Base-by-base conservation (phyloP, 2,113 vertebrate genomes). In the Gymnarchus niloticus region DNA sequence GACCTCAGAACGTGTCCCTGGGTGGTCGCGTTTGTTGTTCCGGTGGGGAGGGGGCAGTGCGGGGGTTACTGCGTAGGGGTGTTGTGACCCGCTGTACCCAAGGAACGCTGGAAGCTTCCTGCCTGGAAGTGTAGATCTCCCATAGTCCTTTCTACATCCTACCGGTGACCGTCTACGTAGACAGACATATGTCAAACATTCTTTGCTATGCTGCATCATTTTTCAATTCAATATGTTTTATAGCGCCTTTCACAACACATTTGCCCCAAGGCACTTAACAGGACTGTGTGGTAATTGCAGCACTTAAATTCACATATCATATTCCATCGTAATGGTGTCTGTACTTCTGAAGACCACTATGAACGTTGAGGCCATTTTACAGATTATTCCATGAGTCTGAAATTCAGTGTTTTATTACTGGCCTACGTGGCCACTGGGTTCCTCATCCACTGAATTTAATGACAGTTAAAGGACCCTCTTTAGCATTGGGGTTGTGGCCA, bases 21-120 rank as follows among this genome's bases (percentile, higher is more conserved):
- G n/a, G 78, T 83, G 87, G 85, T 83, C 84, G 84, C 41, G 65
- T 88, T 83, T 87, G 65, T 88, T 89, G 77, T 89, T 56, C 46
- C 44, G 87, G 86, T 73, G 76, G 33, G 61, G 25, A 9, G 25
- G 59, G 59, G 25, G 25, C 28, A 25, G 56, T 14, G 21, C 19
- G 56, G 56, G 21, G 4, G 19, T 56, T 7, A 54, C n/a, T 25
- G n/a, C 6, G 57, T 19, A 25, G 57, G 23, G 57, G 23, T n/a
- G 57, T 9, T 9, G 59, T 9, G 59, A 65, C 23, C 25, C 59
- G 21, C 17, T 10, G 33, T 77, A 10, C 8, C 28, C 28, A 69
- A 69, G 61, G 61, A 69, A 33, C 28, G 25, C 37, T 69, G 17
- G 37, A 33, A 69, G 61, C 61, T 69, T 3, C n/a, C n/a, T n/a